Conservation (phyloP, 2,888 invertebrate species). For the Aphidoletes aphidimyza region DNA sequence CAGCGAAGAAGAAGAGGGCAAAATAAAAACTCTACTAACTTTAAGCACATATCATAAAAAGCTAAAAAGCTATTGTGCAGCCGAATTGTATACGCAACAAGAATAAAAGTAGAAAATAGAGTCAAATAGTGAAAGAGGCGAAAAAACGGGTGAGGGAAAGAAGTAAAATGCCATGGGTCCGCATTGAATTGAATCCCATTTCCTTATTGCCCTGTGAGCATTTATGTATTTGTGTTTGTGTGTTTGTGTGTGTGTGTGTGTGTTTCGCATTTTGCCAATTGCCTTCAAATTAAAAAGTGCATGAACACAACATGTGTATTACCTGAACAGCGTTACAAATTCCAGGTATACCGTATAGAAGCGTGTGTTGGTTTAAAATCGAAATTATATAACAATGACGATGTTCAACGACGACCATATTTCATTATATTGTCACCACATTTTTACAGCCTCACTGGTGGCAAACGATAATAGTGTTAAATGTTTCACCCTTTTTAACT, state of each 20-base stretch:
- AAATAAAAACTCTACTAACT: background rate
- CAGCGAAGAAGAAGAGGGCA: background rate
- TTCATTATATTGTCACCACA: conserved; percentile 12
- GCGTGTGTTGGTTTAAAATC: background rate
- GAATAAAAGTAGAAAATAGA: background rate
- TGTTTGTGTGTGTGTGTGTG: background rate
- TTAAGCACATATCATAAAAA: conserved; percentile 2
- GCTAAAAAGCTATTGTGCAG: conserved; percentile 27
- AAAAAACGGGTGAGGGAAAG: background rate
- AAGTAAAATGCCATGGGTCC: background rate
- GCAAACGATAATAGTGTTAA: background rate
- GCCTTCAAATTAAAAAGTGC: conserved; percentile 43
- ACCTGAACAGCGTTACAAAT: background rate
- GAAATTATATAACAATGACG: conserved; percentile 2
- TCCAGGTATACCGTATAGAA: no score
- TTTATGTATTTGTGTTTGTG: background rate
- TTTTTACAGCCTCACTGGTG: conserved; percentile 34
- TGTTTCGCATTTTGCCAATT: conserved; percentile 2
- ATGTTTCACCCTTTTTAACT: background rate
- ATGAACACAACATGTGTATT: conserved; percentile 10
- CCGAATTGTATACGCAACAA: background rate
- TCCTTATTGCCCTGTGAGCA: background rate
- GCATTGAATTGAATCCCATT: conserved; percentile 17
- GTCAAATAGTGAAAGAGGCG: no score
- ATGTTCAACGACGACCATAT: background rate